Evolutionary conservation across 2,797 vertebrate species (phyloP).

Genomic region (Macrochelys suwanniensis): DNA sequence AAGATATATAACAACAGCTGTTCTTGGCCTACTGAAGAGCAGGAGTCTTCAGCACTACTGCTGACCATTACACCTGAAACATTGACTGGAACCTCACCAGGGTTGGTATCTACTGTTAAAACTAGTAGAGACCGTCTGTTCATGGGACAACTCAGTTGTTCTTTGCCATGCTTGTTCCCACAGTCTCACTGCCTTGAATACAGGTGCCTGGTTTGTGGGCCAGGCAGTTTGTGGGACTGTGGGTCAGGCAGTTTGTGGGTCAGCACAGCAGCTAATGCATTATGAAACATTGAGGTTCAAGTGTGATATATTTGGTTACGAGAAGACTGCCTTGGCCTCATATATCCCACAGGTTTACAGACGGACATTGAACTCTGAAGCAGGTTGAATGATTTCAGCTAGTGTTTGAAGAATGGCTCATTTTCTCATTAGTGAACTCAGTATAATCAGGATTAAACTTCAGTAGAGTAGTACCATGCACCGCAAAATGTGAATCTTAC

Average conservation of each 20-base stretch:
- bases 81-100: background rate
- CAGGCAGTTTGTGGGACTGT: background rate
- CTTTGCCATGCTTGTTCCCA: background rate
- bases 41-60: background rate
- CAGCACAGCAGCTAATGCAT: background rate
- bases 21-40: background rate
- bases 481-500: background rate
- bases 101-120: background rate
- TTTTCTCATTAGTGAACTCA: background rate
- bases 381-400: background rate
- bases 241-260: background rate
- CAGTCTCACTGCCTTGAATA: background rate
- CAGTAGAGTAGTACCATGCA: background rate
- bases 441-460: background rate
- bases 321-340: background rate
- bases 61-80: too few species aligned
- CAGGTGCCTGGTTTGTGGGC: background rate
- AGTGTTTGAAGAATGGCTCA: background rate
- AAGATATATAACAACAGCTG: background rate
- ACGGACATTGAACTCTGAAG: background rate
- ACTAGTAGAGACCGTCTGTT: background rate
- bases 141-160: background rate
- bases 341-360: background rate
- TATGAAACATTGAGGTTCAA: background rate
- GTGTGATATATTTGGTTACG: background rate